Base-by-base conservation (phyloP, 2,888 invertebrate genomes). In the Nebria brevicollis region DNA sequence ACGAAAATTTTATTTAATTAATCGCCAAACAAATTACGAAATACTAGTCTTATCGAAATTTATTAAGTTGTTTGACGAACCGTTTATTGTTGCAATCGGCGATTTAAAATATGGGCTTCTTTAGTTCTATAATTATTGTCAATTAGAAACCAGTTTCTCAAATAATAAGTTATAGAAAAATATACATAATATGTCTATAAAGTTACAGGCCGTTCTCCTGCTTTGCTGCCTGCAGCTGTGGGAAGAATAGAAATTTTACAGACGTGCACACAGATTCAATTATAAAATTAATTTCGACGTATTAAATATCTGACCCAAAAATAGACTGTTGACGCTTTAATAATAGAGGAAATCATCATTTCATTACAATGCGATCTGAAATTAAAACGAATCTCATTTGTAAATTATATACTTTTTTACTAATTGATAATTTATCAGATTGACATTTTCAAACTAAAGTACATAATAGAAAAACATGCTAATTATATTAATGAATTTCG, bases 21-120 rank as follows among this genome's bases (percentile, higher is more conserved):
- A 74, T 74, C n/a, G 74, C 74, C 4, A 15, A n/a, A 15, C 74
- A 74, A 74, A 74, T 74, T 7, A 74, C 74, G 74, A 74, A 74
- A 74, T 34, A 43, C 20, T 54, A 74, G n/a, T 74, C 74, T 74
- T 8, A 26, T n/a, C 10, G 20, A 68, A 68, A 25, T 11, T 68
- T 68, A 25, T 25, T 8, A 68, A 68, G 13, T 68, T 25, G 26
- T 68, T 68, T 13, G 68, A 68, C 6, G 8, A 26, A 68, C 26
- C 68, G 26, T 25, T 25, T 10, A 68, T 68, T 68, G 2, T 8
- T 68, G 54, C 1, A 11, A 54, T 54, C 54, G 54, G 54, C 54
- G 13, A 13, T 54, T 54, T 54, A 54, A 54, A 54, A 7, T 54
- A 54, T 54, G 54, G 13, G 54, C 54, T 54, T 54, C 54, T 54